Base-by-base conservation (phyloP, 92 coral and sea anemone genomes). In the Anthopleura xanthogrammica region DNA sequence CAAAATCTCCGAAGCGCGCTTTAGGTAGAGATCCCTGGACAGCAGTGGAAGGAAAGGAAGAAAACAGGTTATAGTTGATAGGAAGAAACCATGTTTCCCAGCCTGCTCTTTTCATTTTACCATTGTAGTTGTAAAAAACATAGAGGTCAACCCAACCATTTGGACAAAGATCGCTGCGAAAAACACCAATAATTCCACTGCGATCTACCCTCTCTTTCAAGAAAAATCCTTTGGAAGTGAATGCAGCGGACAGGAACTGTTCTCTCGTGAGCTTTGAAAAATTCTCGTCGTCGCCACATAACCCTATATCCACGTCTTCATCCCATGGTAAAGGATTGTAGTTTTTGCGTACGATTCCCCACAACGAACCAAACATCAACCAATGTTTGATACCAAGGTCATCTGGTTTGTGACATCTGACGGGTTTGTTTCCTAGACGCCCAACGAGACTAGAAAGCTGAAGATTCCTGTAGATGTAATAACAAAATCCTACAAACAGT, bases 321-420 rank as follows among this genome's bases (percentile, higher is more conserved):
- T 90, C 90, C 93, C 93, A 90, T 5, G 93, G 93, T 39, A 90
- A 78, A 13, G 93, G 93, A 48, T 82, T 83, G 43, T 54, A 58
- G 50, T 79, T 20, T 16, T 79, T 77, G 1, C 93, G 74, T 41
- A 86, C 75, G 19, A 88, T 83, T 13, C 90, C 92, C 93, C 93
- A 90, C 52, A 82, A 82, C 19, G 90, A 90, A 11, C 92, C 92
- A 57, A 80, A 89, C 66, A 86, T 65, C 82, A 89, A 79, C 83
- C 88, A 89, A 75, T 86, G 85, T 9, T 87, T 87, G 16, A 86
- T 52, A 16, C 73, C 77, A 41, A 86, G 78, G 50, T 58, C 42
- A 43, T 79, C 79, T 55, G n/a, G 36, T 57, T 57, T 78, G 11
- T 78, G 60, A 16, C 81, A 78, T 14, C 9, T 78, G 16, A 78